Percentiles rank a stretch among this genome's conserved stretches.
Evolutionary conservation across 2,888 invertebrate species (phyloP).

Genomic region (Criorhina ranunculi): DNA sequence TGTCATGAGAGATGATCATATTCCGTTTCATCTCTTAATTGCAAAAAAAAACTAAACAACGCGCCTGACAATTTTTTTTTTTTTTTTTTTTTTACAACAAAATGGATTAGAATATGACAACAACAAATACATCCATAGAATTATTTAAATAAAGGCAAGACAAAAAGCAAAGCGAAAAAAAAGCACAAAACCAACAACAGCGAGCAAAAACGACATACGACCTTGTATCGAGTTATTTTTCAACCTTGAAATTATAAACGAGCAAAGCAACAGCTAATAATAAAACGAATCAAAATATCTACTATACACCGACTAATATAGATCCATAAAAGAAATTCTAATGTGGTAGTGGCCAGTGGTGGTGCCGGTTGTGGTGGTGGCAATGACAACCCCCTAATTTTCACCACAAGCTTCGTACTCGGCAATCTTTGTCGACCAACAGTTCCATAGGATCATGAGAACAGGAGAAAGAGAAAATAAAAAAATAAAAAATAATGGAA

Average conservation of each 20-base stretch:
- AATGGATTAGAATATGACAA: slow-evolving; percentile 58
- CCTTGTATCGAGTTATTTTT: slow-evolving; percentile 84
- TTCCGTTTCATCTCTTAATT: slow-evolving; percentile 35
- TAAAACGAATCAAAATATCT: slow-evolving; percentile 69
- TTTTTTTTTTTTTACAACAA: slow-evolving; percentile 37
- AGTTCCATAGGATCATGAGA: background rate
- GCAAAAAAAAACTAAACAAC: slow-evolving; percentile 3
- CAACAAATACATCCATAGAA: slow-evolving; percentile 23
- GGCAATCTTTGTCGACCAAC: background rate
- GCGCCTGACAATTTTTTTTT: slow-evolving; percentile 1
- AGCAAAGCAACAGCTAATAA: slow-evolving; percentile 78
- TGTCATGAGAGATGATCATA: slow-evolving; percentile 34
- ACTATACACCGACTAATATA: slow-evolving; percentile 56
- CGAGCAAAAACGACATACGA: slow-evolving; percentile 78
- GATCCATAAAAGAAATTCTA: slow-evolving; percentile 50
- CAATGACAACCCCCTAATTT: slow-evolving; percentile 29
- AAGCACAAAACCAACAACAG: slow-evolving; percentile 28
- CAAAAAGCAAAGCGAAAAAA: slow-evolving; percentile 31
- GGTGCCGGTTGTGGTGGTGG: slow-evolving; percentile 18
- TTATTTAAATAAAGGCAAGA: slow-evolving; percentile 59
- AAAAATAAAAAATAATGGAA: background rate
- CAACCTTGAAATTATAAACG: slow-evolving; percentile 82
- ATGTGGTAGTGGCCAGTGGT: slow-evolving; percentile 25
- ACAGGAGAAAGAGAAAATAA: too few relatives aligned
- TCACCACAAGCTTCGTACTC: slow-evolving; percentile 12